Percentiles rank a stretch among this genome's conserved stretches.
phyloP scores from a whole-genome alignment of 1,140 invertebrate species.

The Magallana angulata region DNA sequence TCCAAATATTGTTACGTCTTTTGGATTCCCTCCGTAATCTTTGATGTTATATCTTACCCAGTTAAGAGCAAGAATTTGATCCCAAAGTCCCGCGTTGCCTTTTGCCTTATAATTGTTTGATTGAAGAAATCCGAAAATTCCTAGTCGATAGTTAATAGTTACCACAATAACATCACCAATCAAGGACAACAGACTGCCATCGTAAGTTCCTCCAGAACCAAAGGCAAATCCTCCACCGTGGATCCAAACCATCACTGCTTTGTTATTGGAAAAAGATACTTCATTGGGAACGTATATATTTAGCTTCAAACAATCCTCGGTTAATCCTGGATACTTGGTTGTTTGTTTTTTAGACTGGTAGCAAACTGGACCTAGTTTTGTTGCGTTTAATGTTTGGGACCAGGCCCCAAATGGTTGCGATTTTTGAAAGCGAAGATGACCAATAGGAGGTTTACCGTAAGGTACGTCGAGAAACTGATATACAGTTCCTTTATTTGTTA shows the following conservation, averaged over 20 bases:
- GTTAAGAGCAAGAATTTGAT: conserved; percentile 82
- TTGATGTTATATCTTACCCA: conserved; percentile 86
- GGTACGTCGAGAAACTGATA: conserved; percentile 95
- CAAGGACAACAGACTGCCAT: conserved; percentile 65
- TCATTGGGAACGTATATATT: conserved; percentile 33
- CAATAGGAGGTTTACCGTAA: conserved; percentile 94
- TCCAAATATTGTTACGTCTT: conserved; percentile 89
- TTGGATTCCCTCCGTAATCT: conserved; percentile 86
- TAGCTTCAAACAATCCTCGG: conserved; percentile 30
- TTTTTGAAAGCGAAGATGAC: conserved; percentile 91
- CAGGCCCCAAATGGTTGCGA: conserved; percentile 88
- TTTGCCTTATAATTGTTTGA: conserved; percentile 46
- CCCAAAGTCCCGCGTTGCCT: conserved; percentile 60
- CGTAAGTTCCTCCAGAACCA: conserved; percentile 46
- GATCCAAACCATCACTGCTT: conserved; percentile 64
- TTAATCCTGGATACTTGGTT: background rate
- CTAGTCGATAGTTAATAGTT: conserved; percentile 77
- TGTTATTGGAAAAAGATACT: background rate
- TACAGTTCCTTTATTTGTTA: conserved; percentile 83
- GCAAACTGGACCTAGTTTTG: conserved; percentile 83
- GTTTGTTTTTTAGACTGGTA: conserved; percentile 36
- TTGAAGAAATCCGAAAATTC: conserved; percentile 66
- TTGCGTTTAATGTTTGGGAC: conserved; percentile 87
- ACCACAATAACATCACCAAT: conserved; percentile 74
- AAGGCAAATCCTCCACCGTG: conserved; percentile 54